Conservation (phyloP, 2,888 invertebrate genomes). For the Odontocolon sp. region DNA sequence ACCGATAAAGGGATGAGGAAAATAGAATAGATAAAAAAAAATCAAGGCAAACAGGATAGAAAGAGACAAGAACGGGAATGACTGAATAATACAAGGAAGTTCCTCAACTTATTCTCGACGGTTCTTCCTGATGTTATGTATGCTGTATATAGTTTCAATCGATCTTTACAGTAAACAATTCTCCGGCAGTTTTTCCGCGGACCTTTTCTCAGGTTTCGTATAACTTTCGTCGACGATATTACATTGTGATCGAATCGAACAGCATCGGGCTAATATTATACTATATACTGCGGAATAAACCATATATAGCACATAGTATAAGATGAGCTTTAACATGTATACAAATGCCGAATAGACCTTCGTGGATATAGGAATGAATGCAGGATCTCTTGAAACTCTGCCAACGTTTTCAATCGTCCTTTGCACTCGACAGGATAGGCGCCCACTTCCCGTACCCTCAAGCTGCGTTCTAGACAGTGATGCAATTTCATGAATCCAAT, state of each 20-base stretch:
- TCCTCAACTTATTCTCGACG: neutral
- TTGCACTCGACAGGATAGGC: constrained; percentile 51
- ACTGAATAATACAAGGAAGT: constrained; percentile 32
- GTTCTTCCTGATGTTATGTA: constrained; percentile 33
- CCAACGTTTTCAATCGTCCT: constrained; percentile 77
- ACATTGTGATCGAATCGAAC: neutral
- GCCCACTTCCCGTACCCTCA: constrained; percentile 31
- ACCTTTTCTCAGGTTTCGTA: neutral
- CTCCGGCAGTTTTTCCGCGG: constrained; percentile 30
- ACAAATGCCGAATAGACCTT: constrained; percentile 70
- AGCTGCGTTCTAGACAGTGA: constrained; percentile 65
- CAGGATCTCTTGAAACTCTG: constrained; percentile 70
- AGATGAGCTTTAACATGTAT: constrained; percentile 69
- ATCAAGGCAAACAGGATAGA: constrained; percentile 49
- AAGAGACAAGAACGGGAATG: constrained; percentile 15
- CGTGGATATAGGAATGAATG: neutral
- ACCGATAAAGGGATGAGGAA: too few species aligned
- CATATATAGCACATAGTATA: too few species aligned
- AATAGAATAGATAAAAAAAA: constrained; percentile 23
- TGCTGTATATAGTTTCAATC: too few species aligned
- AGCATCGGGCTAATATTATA: too few species aligned
- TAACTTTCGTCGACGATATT: neutral
- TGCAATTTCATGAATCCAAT: constrained; percentile 73
- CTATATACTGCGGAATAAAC: too few species aligned
- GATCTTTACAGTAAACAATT: constrained; percentile 1